Evolutionary conservation across 2,888 invertebrate genomes (phyloP), one percentile per base, ranked within the genome.

Genomic region (Hoplodrina ambigua): DNA sequence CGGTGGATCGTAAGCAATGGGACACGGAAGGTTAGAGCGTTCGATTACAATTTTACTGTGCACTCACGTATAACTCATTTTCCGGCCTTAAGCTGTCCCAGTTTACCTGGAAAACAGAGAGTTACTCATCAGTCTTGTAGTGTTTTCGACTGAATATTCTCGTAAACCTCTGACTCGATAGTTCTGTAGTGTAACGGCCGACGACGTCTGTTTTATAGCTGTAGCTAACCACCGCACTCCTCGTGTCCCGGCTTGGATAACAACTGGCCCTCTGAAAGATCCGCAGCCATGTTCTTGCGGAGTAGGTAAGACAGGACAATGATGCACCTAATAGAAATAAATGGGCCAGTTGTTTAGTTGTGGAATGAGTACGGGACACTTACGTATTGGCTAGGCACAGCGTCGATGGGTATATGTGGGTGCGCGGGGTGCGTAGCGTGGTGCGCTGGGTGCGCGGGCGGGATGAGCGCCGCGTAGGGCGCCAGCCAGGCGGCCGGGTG

Each of bases 51-150:
- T 84, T 82, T 85, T 84, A 89, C 87, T 88, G 85, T 87, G 88
- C 91, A 95, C 96, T 96, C 94, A 96, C 96, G 92, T 95, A 96
- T 94, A 95, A 92, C 90, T 96, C 96, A 92, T 94, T 96, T 92
- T 96, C 96, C 94, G 94, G 95, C 95, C 96, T 95, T 94, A 96
- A 93, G 94, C 94, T 96, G 93, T 96, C 96, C 96, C 96, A 96
- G 94, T 96, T 96, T 92, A 96, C 95, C 96, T 96, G 95, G 93
- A 95, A 95, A 93, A 93, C 91, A 91, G 92, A 94, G 91, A 91
- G 91, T 88, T 84, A 85, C 88, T 89, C 37, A 89, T 92, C 93
- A 94, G 93, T 89, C 92, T 88, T 85, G 79, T 85, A 82, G 83
- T 85, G 88, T 86, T 88, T 89, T 86, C 89, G 94, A 93, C 92